Conservation (phyloP, 2,797 vertebrate genomes). For the Coregonus ussuriensis region DNA sequence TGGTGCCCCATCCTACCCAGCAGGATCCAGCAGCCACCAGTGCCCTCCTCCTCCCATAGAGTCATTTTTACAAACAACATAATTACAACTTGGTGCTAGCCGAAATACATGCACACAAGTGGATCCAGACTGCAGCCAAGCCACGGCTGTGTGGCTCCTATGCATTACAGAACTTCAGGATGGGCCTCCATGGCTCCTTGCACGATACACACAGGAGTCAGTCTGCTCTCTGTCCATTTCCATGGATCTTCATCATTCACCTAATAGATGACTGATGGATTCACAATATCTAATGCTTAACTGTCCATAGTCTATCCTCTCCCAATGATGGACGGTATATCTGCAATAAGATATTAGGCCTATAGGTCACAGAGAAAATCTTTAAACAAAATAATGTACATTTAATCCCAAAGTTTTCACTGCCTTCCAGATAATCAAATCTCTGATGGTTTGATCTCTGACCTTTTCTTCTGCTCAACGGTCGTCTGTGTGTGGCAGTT, state of each 20-base stretch:
- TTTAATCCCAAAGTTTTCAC: background rate
- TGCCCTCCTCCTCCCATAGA: background rate
- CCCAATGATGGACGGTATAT: too few relatives aligned
- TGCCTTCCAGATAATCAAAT: background rate
- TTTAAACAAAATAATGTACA: too few relatives aligned
- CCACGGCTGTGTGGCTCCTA: background rate
- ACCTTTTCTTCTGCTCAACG: too few relatives aligned
- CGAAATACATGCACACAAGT: background rate
- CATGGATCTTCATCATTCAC: background rate
- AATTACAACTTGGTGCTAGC: background rate
- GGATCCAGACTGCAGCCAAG: background rate
- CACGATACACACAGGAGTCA: background rate
- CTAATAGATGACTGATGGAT: background rate
- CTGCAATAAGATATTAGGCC: too few relatives aligned
- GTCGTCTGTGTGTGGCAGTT: background rate
- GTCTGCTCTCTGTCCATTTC: background rate
- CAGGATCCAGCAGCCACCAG: background rate
- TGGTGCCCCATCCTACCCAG: background rate
- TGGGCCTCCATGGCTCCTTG: background rate
- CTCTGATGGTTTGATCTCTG: background rate
- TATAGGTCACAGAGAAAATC: too few relatives aligned
- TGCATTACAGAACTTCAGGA: background rate
- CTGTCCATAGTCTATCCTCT: background rate
- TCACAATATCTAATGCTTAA: background rate
- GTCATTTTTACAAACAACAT: background rate